These are phyloP conservation scores for Hecatera dysodea DNA, from an alignment of 2,888 invertebrate species.

Conservation along the genomic window DNA sequence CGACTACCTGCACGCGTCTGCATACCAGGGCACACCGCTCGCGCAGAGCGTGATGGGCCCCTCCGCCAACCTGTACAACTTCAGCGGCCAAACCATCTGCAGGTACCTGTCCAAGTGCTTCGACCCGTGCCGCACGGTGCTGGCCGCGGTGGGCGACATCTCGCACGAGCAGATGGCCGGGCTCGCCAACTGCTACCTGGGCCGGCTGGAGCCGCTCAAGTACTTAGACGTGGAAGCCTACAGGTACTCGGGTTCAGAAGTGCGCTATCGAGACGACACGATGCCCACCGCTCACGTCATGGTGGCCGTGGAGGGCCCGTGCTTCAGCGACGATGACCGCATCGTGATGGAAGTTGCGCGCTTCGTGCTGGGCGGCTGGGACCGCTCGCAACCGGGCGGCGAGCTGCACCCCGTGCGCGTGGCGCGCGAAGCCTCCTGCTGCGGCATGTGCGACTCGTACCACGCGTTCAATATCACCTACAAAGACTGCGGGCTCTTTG, in stretches of 20 bases:
- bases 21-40: constrained; percentile 86
- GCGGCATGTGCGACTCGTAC: constrained; percentile 95
- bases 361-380: constrained; percentile 97
- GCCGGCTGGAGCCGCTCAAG: constrained; percentile 90
- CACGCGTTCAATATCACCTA: constrained; percentile 99
- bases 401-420: constrained; percentile 95
- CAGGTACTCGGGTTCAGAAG: constrained; percentile 97
- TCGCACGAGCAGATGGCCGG: constrained; percentile 95
- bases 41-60: constrained; percentile 91
- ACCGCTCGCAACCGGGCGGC: constrained; percentile 96
- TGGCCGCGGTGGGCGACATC: constrained; percentile 98
- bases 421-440: constrained; percentile 93
- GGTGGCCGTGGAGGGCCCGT: constrained; percentile 97
- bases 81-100: constrained; percentile 92
- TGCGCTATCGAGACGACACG: constrained; percentile 96
- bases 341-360: constrained; percentile 98
- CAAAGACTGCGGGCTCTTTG: constrained; percentile 99
- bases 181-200: constrained; percentile 94
- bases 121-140: constrained; percentile 96
- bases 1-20: constrained; percentile 85
- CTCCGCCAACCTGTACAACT: constrained; percentile 92
- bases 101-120: constrained; percentile 96
- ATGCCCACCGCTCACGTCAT: constrained; percentile 97
- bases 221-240: constrained; percentile 87
- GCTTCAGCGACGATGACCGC: constrained; percentile 97